Percentiles rank a stretch among this genome's conserved stretches.
These are phyloP conservation scores for Pyrgilauda ruficollis DNA, from an alignment of 2,113 vertebrate species.

Conservation along the genomic window DNA sequence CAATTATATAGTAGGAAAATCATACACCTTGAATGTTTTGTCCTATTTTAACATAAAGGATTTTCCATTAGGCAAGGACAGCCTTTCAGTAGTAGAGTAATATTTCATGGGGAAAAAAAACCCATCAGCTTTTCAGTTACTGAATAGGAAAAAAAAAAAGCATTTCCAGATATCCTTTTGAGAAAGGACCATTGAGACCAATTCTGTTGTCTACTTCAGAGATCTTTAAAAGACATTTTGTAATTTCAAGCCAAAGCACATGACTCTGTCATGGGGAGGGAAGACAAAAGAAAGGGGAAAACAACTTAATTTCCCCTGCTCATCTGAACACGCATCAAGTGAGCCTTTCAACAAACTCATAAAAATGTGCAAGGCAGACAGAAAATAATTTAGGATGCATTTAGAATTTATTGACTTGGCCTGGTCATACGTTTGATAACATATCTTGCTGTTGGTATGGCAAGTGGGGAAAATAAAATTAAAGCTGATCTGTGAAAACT, in stretches of 20 bases:
- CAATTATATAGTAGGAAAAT: neutral
- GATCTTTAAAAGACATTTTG: neutral
- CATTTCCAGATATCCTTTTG: neutral
- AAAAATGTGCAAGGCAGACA: neutral
- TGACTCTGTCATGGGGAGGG: neutral
- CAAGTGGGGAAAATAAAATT: neutral
- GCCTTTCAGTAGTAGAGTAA: neutral
- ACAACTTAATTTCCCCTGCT: constrained; percentile 6
- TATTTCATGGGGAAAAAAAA: rapidly evolving
- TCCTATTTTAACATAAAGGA: neutral
- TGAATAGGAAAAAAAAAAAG: neutral
- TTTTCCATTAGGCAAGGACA: neutral
- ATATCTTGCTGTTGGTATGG: neutral
- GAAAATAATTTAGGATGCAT: constrained; percentile 7
- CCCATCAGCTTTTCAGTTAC: neutral
- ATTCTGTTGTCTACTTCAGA: neutral
- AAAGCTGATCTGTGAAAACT: neutral
- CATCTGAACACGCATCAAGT: neutral
- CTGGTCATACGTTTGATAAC: neutral
- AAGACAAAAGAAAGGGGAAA: neutral
- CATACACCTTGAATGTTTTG: neutral
- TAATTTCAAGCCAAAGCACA: neutral
- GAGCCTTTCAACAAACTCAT: neutral
- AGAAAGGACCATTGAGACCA: neutral
- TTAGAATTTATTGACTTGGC: constrained; percentile 28